Conservation (phyloP, 2,113 vertebrate species). For the Crocuta crocuta region DNA sequence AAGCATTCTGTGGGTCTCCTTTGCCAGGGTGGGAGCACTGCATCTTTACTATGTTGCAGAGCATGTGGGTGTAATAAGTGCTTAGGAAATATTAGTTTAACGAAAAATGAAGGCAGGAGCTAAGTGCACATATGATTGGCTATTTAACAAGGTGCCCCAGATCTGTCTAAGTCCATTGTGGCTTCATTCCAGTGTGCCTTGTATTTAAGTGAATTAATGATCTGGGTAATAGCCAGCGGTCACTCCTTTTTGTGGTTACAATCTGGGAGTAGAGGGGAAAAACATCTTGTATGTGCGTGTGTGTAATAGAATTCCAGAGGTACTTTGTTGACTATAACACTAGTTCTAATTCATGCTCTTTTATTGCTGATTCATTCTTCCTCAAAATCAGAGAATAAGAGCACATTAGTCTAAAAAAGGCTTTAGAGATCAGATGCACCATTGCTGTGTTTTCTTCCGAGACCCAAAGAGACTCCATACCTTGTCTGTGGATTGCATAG, state of each 20-base stretch:
- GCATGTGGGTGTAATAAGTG: neutral
- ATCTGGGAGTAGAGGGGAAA: neutral
- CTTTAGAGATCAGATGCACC: neutral
- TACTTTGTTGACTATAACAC: neutral
- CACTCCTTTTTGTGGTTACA: neutral
- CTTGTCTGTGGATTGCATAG: neutral
- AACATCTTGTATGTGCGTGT: neutral
- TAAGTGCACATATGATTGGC: neutral
- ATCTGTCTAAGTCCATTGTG: neutral
- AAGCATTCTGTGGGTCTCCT: neutral
- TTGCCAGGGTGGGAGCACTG: neutral
- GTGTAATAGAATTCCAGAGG: neutral
- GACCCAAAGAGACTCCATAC: neutral
- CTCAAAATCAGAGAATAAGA: neutral
- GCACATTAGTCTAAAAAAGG: neutral
- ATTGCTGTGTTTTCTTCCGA: neutral
- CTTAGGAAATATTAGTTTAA: neutral
- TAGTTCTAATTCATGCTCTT: neutral
- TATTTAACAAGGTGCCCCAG: neutral
- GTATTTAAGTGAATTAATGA: slow-evolving; percentile 1
- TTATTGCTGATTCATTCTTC: neutral
- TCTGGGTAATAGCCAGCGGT: neutral
- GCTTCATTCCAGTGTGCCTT: neutral
- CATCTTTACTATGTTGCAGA: neutral
- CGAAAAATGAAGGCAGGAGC: neutral